phyloP scores from a whole-genome alignment of 2,797 vertebrate species.

The Rhadinocentrus ornatus region DNA sequence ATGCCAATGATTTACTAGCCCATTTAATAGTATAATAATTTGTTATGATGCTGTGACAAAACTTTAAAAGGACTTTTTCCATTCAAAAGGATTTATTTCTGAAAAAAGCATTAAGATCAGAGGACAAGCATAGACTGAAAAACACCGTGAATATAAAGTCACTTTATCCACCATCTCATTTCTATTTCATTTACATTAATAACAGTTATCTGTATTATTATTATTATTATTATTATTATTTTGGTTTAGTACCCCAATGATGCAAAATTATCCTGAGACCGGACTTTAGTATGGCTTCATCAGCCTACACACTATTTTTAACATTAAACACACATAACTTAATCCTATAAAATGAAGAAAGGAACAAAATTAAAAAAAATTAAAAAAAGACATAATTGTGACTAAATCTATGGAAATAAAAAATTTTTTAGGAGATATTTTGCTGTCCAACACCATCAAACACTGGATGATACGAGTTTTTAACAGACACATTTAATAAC shows the following conservation, averaged over 20 bases:
- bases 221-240: neutral
- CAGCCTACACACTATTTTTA: slow-evolving; percentile 30
- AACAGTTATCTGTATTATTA: neutral
- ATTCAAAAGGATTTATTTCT: neutral
- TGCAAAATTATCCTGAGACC: slow-evolving; percentile 44
- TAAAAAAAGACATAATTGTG: neutral
- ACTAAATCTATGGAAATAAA: slow-evolving; percentile 10
- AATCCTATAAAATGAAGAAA: slow-evolving; percentile 19
- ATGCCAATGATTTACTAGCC: neutral
- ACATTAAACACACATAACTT: slow-evolving; percentile 18
- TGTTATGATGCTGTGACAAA: neutral
- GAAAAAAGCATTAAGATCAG: slow-evolving; percentile 1
- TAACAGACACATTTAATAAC: neutral
- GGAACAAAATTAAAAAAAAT: no score
- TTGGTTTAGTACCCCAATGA: slow-evolving; percentile 10
- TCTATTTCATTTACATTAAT: slow-evolving; percentile 17
- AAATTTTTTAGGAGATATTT: slow-evolving; percentile 3
- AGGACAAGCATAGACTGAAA: slow-evolving; percentile 1
- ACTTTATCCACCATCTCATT: slow-evolving; percentile 17
- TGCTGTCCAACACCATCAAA: neutral
- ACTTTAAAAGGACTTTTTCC: neutral
- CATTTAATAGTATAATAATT: neutral
- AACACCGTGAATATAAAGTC: neutral
- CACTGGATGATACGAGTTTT: neutral
- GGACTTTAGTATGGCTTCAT: slow-evolving; percentile 41